Percentiles rank a stretch among this genome's conserved stretches.
phyloP scores from a whole-genome alignment of 2,113 vertebrate species.

The Erythrolamprus reginae region DNA sequence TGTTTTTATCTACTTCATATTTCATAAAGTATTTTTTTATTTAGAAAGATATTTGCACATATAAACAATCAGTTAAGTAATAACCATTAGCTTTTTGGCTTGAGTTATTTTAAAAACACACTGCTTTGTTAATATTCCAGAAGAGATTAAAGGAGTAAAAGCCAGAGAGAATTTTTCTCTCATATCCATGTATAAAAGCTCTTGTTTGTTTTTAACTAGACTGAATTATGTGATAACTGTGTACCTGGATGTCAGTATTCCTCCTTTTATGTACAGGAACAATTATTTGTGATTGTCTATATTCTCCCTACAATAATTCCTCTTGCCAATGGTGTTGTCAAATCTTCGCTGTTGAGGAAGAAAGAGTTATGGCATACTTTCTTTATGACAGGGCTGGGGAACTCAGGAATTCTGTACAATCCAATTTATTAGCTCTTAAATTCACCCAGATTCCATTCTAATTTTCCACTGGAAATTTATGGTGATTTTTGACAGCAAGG shows the following conservation, averaged over 20 bases:
- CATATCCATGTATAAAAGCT: neutral
- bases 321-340: neutral
- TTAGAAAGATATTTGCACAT: neutral
- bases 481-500: neutral
- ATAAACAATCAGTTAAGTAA: neutral
- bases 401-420: neutral
- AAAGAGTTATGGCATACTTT: neutral
- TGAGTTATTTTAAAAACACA: neutral
- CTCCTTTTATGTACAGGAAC: neutral
- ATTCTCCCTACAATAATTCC: neutral
- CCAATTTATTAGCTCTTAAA: neutral
- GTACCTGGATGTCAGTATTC: neutral
- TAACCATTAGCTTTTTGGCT: neutral
- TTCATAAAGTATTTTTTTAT: neutral
- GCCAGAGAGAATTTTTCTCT: neutral
- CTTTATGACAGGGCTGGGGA: neutral
- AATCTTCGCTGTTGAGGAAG: neutral
- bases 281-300: neutral
- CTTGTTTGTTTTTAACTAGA: neutral
- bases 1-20: neutral
- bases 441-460: neutral
- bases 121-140: neutral
- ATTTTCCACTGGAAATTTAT: neutral
- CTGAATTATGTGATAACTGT: neutral
- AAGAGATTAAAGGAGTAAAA: neutral